Evolutionary conservation across 2,888 invertebrate genomes (phyloP).

Genomic region (Germaria angustata): DNA sequence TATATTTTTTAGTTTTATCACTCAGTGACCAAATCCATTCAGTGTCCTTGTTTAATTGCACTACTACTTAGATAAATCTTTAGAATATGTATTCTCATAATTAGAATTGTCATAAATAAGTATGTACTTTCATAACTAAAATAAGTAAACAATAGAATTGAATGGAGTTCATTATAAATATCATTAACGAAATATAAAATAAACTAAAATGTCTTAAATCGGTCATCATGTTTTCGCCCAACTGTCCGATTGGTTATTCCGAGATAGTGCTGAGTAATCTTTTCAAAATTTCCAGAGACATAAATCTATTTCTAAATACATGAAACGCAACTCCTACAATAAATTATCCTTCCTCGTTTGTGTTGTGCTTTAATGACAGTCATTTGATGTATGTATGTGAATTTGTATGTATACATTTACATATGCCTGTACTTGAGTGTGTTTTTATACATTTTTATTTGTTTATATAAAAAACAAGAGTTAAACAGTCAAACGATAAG

Average conservation of each 20-base stretch:
- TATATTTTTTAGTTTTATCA: too few species aligned
- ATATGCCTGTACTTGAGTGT: too few species aligned
- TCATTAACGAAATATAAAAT: too few species aligned
- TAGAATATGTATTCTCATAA: too few species aligned
- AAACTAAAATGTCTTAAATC: not conserved
- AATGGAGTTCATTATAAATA: too few species aligned
- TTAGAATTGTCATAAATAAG: too few species aligned
- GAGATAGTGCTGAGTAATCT: slow-evolving; percentile 11
- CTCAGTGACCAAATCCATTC: too few species aligned
- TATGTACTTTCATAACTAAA: too few species aligned
- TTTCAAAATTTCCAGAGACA: not conserved
- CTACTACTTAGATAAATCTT: too few species aligned
- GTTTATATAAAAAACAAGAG: not conserved
- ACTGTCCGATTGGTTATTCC: slow-evolving; percentile 30
- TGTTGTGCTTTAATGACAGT: not conserved
- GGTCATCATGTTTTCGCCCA: slow-evolving; percentile 3
- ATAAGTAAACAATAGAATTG: too few species aligned
- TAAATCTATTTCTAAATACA: slow-evolving; percentile 19
- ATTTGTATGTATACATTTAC: not conserved
- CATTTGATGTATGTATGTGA: not conserved
- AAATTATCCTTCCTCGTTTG: slow-evolving; percentile 4
- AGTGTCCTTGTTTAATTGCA: too few species aligned
- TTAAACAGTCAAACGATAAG: not conserved
- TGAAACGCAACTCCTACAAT: slow-evolving; percentile 35
- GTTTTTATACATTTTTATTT: not conserved